Conservation (phyloP, 2,113 vertebrate species). For the Furnarius figulus region DNA sequence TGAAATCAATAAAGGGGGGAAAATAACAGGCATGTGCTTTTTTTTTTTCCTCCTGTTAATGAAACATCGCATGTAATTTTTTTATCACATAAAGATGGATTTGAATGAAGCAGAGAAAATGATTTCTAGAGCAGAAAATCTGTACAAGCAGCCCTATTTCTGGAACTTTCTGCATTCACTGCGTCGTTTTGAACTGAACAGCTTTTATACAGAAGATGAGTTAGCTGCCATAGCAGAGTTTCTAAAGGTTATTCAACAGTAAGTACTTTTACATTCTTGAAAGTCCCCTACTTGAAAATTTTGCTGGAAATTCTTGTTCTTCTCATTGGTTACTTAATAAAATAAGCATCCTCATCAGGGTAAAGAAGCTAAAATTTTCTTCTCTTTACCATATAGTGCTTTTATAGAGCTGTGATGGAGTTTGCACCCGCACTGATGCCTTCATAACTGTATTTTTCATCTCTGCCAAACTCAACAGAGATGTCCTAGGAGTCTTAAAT, state of each 20-base stretch:
- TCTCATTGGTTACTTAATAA: neutral
- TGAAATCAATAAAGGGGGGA: neutral
- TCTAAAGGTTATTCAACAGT: conserved; percentile 51
- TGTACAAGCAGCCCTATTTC: conserved; percentile 65
- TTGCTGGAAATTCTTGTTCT: neutral
- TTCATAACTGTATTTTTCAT: neutral
- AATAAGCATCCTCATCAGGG: neutral
- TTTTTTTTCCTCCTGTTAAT: neutral
- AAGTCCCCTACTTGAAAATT: neutral
- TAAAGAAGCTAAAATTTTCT: neutral
- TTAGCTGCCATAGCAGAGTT: neutral
- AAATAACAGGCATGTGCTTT: neutral
- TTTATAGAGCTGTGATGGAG: neutral
- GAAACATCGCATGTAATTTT: neutral
- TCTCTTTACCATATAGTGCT: neutral
- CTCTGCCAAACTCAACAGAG: neutral
- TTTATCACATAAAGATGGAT: conserved; percentile 43
- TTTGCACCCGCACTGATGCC: neutral
- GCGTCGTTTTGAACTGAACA: neutral
- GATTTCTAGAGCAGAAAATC: conserved; percentile 56
- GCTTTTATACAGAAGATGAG: neutral
- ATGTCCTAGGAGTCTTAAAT: neutral
- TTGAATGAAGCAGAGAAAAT: conserved; percentile 67
- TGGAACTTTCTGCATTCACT: conserved; percentile 68
- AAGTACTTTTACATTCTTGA: neutral